Evolutionary conservation across 2,888 invertebrate species (phyloP).

Genomic region (Tyria jacobaeae): DNA sequence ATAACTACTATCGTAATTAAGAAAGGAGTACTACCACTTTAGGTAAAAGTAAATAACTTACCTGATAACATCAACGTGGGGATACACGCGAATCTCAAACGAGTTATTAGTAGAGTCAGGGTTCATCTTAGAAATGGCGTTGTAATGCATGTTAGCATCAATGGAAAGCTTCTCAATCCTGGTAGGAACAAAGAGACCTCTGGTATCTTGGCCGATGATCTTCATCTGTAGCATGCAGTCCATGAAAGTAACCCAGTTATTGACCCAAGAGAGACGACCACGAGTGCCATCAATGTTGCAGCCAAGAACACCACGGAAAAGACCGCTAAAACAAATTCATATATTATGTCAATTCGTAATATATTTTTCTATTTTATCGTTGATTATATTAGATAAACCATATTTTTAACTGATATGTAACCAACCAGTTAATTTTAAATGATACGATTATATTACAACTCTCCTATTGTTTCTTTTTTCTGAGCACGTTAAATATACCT

Average conservation of each 20-base stretch:
- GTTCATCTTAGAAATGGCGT: constrained; percentile 79
- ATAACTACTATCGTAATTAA: too few species aligned
- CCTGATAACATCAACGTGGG: constrained; percentile 83
- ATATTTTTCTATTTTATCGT: too few species aligned
- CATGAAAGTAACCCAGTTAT: constrained; percentile 95
- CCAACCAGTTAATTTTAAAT: too few species aligned
- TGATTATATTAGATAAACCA: too few species aligned
- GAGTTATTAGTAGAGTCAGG: constrained; percentile 76
- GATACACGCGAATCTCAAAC: constrained; percentile 79
- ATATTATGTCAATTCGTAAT: too few species aligned
- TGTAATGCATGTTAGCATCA: constrained; percentile 88
- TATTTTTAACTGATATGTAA: too few species aligned
- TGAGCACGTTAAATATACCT: constrained; percentile 61
- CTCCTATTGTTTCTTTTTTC: not conserved
- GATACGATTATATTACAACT: too few species aligned
- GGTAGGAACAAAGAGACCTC: constrained; percentile 91
- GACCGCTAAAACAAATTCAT: constrained; percentile 67
- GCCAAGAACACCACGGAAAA: constrained; percentile 87
- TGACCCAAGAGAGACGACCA: constrained; percentile 89
- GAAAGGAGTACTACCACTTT: too few species aligned
- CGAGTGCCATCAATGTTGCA: constrained; percentile 83
- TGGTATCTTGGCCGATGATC: constrained; percentile 89
- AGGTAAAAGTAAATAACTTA: constrained; percentile 35
- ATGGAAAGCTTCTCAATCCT: constrained; percentile 90
- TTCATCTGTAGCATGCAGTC: constrained; percentile 95